Base-by-base conservation (phyloP, 64 coral and sea anemone genomes). In the Exaiptasia diaphana region DNA sequence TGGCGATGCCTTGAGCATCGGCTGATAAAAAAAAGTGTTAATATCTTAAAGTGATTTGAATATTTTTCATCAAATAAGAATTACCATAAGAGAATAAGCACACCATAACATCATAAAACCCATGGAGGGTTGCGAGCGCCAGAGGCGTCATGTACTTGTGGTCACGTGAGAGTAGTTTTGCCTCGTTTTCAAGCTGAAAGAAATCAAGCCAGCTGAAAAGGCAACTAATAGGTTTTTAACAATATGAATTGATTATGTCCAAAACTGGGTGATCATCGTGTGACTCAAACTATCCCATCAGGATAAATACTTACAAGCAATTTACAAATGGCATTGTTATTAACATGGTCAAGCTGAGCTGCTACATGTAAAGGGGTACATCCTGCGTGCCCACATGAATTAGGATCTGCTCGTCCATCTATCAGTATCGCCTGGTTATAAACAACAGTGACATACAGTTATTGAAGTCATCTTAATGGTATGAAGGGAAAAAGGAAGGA, bases 131-230 rank as follows among this genome's bases (percentile, higher is more conserved):
- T 41, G 91, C 91, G 33, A 89, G 91, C 5, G 91, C 86, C 38
- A 94, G 27, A n/a, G 91, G 79, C 4, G 91, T 94, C 91, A 94
- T 94, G 39, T 74, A 73, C 40, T 94, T 94, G 73, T 94, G 86
- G 64, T 94, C 91, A 50, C 91, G 80, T 42, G 61, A 43, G 15
- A 94, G 57, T 11, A 94, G 41, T 59, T 63, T 84, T 0, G 91
- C 86, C 18, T 72, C 75, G 31, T 94, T 22, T 3, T 89, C 43
- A 5, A 94, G 65, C 91, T 94, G 7, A 28, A 49, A 29, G 10
- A 32, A 48, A 38, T 2, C 3, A 71, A 3, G n/a, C n/a, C 12
- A 68, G 20, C 36, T 6, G 11, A 46, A 68, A 29, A 39, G 4
- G 28, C 37, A n/a, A 50, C 24, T 12, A 10, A 38, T 18, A 71